Conservation (phyloP, 2,113 vertebrate genomes). For the Catagonus wagneri region DNA sequence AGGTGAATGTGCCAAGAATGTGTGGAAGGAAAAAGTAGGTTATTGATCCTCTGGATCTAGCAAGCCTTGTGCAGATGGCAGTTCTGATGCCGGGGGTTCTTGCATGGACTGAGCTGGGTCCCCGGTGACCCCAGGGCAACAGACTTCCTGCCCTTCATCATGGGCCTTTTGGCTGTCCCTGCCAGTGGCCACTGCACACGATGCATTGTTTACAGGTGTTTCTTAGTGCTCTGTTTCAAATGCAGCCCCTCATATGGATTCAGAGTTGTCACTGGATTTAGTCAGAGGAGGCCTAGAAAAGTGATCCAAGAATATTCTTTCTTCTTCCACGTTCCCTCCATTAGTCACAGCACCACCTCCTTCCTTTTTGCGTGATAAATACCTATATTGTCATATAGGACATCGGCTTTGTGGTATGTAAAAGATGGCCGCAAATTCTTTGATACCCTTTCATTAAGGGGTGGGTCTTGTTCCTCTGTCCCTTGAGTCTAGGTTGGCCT, state of each 20-base stretch:
- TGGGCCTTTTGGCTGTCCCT: not conserved
- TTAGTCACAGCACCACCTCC: not conserved
- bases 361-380: not conserved
- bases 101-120: accelerated
- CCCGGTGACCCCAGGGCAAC: not conserved
- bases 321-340: not conserved
- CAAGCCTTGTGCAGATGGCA: not conserved
- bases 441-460: not conserved
- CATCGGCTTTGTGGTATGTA: not conserved
- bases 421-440: not conserved
- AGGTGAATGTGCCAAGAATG: not conserved
- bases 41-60: not conserved
- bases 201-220: not conserved
- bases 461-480: accelerated
- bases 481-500: not conserved
- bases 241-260: not conserved
- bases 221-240: not conserved
- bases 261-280: not conserved
- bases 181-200: not conserved
- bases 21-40: not conserved
- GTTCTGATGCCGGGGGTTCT: not conserved
- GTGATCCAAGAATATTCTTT: not conserved
- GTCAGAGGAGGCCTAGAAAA: not conserved
- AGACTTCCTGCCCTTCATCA: not conserved
- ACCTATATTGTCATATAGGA: not conserved